Conservation (phyloP, 2,113 vertebrate genomes). For the Larimichthys polyactis region DNA sequence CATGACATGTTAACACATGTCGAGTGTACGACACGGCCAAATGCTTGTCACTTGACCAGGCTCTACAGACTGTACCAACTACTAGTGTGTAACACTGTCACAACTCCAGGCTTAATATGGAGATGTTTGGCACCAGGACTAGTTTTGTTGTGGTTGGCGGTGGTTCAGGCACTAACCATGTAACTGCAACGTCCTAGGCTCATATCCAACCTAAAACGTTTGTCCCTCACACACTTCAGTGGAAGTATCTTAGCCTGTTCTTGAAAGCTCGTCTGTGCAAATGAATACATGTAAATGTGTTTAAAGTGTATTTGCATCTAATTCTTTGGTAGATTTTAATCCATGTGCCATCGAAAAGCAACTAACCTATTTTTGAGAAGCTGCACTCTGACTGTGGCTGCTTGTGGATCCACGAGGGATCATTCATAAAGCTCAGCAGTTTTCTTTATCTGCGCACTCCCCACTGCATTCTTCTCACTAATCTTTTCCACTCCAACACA, state of each 20-base stretch:
- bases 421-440: constrained; percentile 13
- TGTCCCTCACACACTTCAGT: neutral
- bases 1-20: constrained; percentile 25
- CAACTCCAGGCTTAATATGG: neutral
- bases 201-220: constrained; percentile 19
- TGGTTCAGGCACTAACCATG: constrained; percentile 3
- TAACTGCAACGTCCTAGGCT: constrained; percentile 10
- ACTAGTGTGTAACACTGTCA: neutral
- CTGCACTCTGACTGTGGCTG: neutral
- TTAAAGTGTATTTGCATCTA: neutral
- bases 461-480: constrained; percentile 12
- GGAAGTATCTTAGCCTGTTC: neutral
- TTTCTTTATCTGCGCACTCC: constrained; percentile 3
- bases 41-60: constrained; percentile 2
- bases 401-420: neutral
- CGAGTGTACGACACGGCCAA: constrained; percentile 10
- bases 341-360: neutral
- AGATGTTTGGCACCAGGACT: constrained; percentile 1
- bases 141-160: constrained; percentile 19
- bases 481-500: neutral
- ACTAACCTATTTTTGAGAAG: neutral
- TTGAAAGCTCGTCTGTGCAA: neutral
- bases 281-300: neutral
- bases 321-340: neutral
- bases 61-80: neutral